These are phyloP conservation scores for Mormyrus lacerda DNA, from an alignment of 2,113 vertebrate genomes.

Conservation along the genomic window DNA sequence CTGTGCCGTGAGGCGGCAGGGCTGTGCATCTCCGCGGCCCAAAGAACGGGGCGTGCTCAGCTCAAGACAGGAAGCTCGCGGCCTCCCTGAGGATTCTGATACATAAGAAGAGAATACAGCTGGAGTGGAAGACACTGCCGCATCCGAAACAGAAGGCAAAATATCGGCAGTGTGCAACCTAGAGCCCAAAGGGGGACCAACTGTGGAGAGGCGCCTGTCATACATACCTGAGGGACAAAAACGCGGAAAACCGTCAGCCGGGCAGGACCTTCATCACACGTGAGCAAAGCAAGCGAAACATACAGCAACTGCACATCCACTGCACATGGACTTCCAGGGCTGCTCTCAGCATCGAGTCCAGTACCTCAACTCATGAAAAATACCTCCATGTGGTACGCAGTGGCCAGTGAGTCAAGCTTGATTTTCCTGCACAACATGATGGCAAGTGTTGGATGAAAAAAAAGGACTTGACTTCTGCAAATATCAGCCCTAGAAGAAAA, in stretches of 20 bases:
- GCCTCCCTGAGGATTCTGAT: constrained; percentile 71
- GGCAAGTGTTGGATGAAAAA: not conserved
- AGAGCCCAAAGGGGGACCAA: constrained; percentile 23
- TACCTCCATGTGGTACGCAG: not conserved
- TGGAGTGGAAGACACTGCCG: constrained; percentile 87
- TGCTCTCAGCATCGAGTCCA: not conserved
- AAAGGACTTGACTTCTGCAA: not conserved
- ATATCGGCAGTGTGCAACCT: constrained; percentile 58
- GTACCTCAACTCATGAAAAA: not conserved
- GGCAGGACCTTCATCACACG: not conserved
- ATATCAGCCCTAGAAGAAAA: not conserved
- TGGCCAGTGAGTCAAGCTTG: not conserved
- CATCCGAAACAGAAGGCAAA: constrained; percentile 83
- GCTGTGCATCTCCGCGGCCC: not conserved
- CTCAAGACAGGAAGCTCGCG: constrained; percentile 58
- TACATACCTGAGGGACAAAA: not conserved
- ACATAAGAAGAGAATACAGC: constrained; percentile 78
- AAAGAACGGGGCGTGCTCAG: not conserved
- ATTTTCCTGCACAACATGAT: not conserved
- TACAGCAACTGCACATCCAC: not conserved
- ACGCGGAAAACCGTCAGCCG: not conserved
- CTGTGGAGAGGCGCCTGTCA: not conserved
- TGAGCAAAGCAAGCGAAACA: not conserved
- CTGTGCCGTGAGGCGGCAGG: not conserved
- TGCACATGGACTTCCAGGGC: not conserved